These are phyloP conservation scores for Lagorchestes hirsutus DNA, from an alignment of 2,797 vertebrate species.

Conservation along the genomic window DNA sequence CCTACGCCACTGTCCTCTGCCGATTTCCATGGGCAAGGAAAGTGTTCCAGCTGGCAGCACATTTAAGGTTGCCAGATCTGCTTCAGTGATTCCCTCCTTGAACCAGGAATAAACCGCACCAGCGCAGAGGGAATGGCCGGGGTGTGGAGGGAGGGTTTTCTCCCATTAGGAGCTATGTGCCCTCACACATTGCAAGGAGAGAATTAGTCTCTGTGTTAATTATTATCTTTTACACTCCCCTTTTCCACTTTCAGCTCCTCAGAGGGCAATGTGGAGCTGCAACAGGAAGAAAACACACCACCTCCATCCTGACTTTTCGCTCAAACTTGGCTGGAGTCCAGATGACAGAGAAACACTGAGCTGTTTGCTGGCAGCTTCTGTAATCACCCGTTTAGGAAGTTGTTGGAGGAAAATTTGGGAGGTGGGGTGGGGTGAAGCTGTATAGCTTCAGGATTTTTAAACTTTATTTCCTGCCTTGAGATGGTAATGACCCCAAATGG, in stretches of 20 bases:
- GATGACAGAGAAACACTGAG: slow-evolving; percentile 4
- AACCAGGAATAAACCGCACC: background rate
- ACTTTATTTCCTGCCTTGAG: background rate
- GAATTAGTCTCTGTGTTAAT: background rate
- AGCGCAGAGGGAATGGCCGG: background rate
- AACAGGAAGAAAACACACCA: background rate
- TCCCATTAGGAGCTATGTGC: background rate
- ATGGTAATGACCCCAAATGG: background rate
- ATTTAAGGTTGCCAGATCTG: background rate
- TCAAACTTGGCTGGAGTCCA: background rate
- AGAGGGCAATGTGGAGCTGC: background rate
- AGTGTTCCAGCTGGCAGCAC: background rate
- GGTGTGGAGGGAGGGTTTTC: background rate
- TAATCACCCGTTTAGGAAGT: slow-evolving; percentile 6
- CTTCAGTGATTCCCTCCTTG: background rate
- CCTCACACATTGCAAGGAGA: background rate
- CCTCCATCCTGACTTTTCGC: background rate
- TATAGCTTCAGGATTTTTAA: background rate
- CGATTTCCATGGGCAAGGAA: background rate
- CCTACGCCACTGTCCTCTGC: slow-evolving; percentile 11
- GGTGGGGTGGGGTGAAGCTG: background rate
- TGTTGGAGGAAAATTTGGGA: background rate
- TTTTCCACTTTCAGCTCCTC: background rate
- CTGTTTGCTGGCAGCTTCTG: background rate
- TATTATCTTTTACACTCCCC: background rate